Percentiles rank a stretch among this genome's conserved stretches.
Evolutionary conservation across 2,113 vertebrate genomes (phyloP).

Genomic region (Salvelinus namaycush): DNA sequence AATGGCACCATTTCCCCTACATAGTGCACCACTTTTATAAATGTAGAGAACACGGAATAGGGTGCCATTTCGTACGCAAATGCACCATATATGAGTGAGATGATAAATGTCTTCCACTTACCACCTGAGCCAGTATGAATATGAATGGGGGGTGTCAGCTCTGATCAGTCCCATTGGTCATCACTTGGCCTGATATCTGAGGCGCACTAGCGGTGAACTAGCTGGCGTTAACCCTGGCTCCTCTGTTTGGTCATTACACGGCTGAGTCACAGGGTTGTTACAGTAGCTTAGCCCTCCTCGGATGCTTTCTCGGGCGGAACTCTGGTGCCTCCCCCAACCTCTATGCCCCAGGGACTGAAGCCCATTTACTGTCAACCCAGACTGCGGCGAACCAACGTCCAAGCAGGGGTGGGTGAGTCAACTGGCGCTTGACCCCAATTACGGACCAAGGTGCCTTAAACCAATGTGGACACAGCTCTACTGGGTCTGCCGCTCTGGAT

Average conservation of each 20-base stretch:
- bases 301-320: slow-evolving; percentile 12
- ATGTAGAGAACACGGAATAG: too few species aligned
- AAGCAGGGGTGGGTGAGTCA: slow-evolving; percentile 22
- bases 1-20: slow-evolving; percentile 27
- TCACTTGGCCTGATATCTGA: slow-evolving; percentile 37
- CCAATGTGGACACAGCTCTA: slow-evolving; percentile 29
- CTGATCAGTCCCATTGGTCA: slow-evolving; percentile 46
- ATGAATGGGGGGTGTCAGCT: slow-evolving; percentile 51
- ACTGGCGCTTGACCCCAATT: slow-evolving; percentile 15
- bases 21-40: background rate
- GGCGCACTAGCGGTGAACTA: background rate
- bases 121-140: slow-evolving; percentile 45
- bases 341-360: background rate
- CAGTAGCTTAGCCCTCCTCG: slow-evolving; percentile 16
- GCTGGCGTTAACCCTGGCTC: slow-evolving; percentile 24
- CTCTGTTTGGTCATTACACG: slow-evolving; percentile 4
- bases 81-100: slow-evolving; percentile 31
- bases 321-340: slow-evolving; percentile 8
- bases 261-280: slow-evolving; percentile 32
- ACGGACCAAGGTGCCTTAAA: slow-evolving; percentile 38
- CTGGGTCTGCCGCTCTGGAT: slow-evolving; percentile 13
- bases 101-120: slow-evolving; percentile 62
- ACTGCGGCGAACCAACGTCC: slow-evolving; percentile 20
- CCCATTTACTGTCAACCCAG: slow-evolving; percentile 9
- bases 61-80: slow-evolving; percentile 50